Evolutionary conservation across 2,113 vertebrate species (phyloP), one percentile per base, ranked within the genome.

Genomic region (Misgurnus anguillicaudatus): DNA sequence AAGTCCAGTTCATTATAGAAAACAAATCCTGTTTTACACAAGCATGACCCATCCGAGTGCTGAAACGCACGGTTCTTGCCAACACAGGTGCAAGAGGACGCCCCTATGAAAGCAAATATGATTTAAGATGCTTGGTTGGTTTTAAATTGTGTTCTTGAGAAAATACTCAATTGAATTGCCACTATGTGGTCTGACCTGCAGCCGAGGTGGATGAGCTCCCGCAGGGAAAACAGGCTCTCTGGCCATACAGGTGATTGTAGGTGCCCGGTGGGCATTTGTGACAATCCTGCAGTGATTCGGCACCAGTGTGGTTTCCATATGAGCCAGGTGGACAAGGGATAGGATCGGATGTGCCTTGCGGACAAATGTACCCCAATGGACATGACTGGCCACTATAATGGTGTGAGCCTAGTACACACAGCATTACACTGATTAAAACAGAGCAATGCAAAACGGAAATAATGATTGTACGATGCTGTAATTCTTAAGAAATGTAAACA

Each of bases 21-120:
- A 55, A 96, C 51, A 0, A 94, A 93, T 39, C 95, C 95, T 5
- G 94, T 91, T 84, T 83, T 91, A 87, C 96, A 98, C 89, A 98
- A 89, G 79, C 96, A 98, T 16, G 95, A 96, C 5, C 93, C 92
- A 17, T 98, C 97, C 0, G 95, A 98, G 55, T 92, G 92, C 88
- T 98, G 96, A 84, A 98, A 99, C 2, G 96, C 92, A 6, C 96
- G 91, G 83, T 97, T 95, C 85, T 93, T 89, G 47, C 97, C 96
- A 0, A 60, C 86, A 78, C 96, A 98, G 1, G 75, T 90, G 75
- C 97, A 98, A 45, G 89, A 92, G 39, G 89, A 88, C 4, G 95
- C 92, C 47, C 96, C 97, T 97, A 80, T 5, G 24, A 21, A 78
- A 47, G 9, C 62, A 53, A 14, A 57, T 2, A 57, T 57, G 17